Conservation (phyloP, 1,140 invertebrate species). For the Cyrtorhinus lividipennis region DNA sequence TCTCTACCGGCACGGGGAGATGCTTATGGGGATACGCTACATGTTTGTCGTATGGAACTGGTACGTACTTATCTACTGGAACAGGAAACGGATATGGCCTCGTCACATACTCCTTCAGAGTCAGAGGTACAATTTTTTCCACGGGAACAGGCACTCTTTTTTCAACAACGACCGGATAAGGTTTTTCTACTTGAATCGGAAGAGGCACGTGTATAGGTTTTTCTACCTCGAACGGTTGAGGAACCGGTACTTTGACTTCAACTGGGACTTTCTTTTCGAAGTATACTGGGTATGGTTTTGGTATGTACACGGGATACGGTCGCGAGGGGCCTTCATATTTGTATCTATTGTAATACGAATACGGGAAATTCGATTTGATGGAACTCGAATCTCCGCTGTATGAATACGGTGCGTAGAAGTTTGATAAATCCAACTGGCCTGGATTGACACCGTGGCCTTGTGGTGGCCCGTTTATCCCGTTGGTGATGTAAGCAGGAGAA, state of each 20-base stretch:
- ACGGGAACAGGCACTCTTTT: neutral
- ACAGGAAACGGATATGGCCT: neutral
- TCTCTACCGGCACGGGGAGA: neutral
- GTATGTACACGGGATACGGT: constrained; percentile 40
- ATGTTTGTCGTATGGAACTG: neutral
- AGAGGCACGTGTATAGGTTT: constrained; percentile 15
- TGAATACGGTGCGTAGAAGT: constrained; percentile 25
- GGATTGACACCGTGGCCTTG: no score
- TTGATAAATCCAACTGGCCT: constrained; percentile 21
- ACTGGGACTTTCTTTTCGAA: constrained; percentile 14
- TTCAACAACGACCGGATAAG: neutral
- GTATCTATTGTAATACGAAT: constrained; percentile 34
- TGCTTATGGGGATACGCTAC: neutral
- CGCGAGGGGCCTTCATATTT: constrained; percentile 2
- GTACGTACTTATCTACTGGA: neutral
- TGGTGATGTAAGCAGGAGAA: no score
- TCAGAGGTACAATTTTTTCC: neutral
- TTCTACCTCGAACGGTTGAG: constrained; percentile 6
- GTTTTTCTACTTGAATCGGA: neutral
- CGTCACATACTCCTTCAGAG: neutral
- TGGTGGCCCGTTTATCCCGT: no score
- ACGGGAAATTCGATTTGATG: constrained; percentile 37
- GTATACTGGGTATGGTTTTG: constrained; percentile 18
- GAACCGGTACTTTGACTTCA: neutral
- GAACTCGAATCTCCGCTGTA: constrained; percentile 16